phyloP scores from a whole-genome alignment of 2,888 invertebrate species.

The Chloroclystis v-ata region DNA sequence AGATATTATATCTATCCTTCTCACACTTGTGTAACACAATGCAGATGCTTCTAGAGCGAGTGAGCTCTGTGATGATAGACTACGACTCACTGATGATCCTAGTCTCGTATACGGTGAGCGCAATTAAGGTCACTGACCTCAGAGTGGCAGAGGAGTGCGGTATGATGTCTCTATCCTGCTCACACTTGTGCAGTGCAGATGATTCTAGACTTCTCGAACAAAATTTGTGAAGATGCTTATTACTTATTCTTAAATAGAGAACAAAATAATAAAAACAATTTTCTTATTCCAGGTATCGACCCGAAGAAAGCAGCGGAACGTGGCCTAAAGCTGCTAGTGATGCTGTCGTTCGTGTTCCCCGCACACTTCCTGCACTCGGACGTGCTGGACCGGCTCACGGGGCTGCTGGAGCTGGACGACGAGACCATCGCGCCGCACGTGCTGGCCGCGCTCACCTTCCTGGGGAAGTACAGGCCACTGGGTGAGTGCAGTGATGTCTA shows the following conservation, averaged over 20 bases:
- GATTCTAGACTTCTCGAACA: too few species aligned
- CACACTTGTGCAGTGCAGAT: too few species aligned
- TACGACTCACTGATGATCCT: constrained; percentile 89
- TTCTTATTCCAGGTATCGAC: constrained; percentile 88
- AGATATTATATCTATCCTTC: too few species aligned
- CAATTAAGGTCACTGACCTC: constrained; percentile 75
- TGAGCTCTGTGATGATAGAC: constrained; percentile 98
- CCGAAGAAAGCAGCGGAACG: constrained; percentile 90
- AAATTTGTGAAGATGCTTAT: too few species aligned
- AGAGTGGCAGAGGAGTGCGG: constrained; percentile 67
- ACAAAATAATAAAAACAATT: too few species aligned
- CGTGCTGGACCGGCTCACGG: constrained; percentile 86
- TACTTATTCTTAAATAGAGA: too few species aligned
- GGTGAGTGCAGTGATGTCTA: constrained; percentile 61
- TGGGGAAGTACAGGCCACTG: constrained; percentile 91
- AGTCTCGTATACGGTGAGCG: constrained; percentile 82
- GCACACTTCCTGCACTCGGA: constrained; percentile 93
- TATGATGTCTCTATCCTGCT: too few species aligned
- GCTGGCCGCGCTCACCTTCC: constrained; percentile 89
- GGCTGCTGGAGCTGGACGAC: constrained; percentile 88
- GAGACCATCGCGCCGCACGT: constrained; percentile 88
- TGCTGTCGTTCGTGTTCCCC: constrained; percentile 94
- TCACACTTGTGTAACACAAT: too few species aligned
- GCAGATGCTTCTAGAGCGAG: constrained; percentile 95
- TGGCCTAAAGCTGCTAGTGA: constrained; percentile 91